Evolutionary conservation across 2,113 vertebrate species (phyloP).

Genomic region (Pagrus major): DNA sequence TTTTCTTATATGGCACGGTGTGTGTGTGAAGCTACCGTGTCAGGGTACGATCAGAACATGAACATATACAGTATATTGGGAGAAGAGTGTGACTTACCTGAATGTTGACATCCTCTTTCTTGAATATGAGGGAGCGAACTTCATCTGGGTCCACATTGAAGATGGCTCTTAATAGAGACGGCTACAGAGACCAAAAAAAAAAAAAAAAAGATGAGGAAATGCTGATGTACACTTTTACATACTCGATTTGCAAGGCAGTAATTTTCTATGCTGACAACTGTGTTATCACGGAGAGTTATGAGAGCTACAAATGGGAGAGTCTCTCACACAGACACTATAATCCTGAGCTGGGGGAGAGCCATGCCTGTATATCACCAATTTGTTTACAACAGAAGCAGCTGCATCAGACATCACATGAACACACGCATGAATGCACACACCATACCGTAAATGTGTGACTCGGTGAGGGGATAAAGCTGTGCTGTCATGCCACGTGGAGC

Average conservation of each 20-base stretch:
- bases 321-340: conserved; percentile 33
- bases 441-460: background rate
- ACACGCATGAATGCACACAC: background rate
- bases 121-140: conserved; percentile 97
- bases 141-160: conserved; percentile 98
- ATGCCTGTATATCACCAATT: conserved; percentile 17
- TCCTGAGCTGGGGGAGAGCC: conserved; percentile 22
- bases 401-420: background rate
- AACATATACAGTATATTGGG: background rate
- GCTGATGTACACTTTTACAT: conserved; percentile 1
- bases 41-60: background rate
- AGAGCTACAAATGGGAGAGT: conserved; percentile 20
- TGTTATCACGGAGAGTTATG: conserved; percentile 45
- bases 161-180: conserved; percentile 96
- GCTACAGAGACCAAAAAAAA: conserved; percentile 78
- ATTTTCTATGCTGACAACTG: conserved; percentile 46
- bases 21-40: conserved; percentile 1
- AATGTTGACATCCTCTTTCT: conserved; percentile 99
- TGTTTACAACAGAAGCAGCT: conserved; percentile 54
- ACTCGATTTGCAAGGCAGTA: conserved; percentile 22
- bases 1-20: background rate
- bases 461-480: conserved; percentile 5
- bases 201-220: conserved; percentile 5
- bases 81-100: conserved; percentile 85
- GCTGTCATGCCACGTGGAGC: background rate